A percentile compares a stretch with the other conserved stretches of the same genome.
phyloP scores from a whole-genome alignment of 2,888 invertebrate genomes.

The Drosophila borealis region DNA sequence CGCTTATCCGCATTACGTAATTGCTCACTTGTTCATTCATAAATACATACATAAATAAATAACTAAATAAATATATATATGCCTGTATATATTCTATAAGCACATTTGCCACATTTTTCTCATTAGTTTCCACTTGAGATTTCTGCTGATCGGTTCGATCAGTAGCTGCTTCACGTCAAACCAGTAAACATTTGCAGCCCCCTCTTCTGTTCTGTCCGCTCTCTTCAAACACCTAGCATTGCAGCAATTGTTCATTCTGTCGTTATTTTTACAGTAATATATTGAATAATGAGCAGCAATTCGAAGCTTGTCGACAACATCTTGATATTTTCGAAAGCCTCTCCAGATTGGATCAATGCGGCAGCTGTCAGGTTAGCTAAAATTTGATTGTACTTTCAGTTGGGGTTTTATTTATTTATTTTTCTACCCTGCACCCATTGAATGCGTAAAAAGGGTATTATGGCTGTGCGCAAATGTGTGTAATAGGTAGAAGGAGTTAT shows the following conservation, averaged over 20 bases:
- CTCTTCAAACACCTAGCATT: neutral
- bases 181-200: slow-evolving; percentile 32
- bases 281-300: slow-evolving; percentile 40
- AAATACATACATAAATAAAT: slow-evolving; percentile 23
- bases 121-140: slow-evolving; percentile 18
- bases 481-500: too few relatives aligned
- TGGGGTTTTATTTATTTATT: slow-evolving; percentile 8
- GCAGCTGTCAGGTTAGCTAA: slow-evolving; percentile 23
- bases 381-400: slow-evolving; percentile 2
- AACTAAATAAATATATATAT: neutral
- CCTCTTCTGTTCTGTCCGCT: neutral
- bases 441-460: too few relatives aligned
- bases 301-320: slow-evolving; percentile 57
- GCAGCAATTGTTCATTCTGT: slow-evolving; percentile 15
- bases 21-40: slow-evolving; percentile 52
- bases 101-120: slow-evolving; percentile 13
- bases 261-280: slow-evolving; percentile 22
- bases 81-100: neutral
- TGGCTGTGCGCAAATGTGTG: too few relatives aligned
- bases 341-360: slow-evolving; percentile 43
- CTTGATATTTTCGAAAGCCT: slow-evolving; percentile 56
- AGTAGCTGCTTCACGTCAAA: slow-evolving; percentile 57
- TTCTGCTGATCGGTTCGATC: slow-evolving; percentile 38
- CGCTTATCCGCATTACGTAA: slow-evolving; percentile 56
- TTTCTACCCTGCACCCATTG: neutral